Percentiles rank a stretch among this genome's conserved stretches.
Conservation (phyloP, 2,797 vertebrate species). For the Tapirus indicus region DNA sequence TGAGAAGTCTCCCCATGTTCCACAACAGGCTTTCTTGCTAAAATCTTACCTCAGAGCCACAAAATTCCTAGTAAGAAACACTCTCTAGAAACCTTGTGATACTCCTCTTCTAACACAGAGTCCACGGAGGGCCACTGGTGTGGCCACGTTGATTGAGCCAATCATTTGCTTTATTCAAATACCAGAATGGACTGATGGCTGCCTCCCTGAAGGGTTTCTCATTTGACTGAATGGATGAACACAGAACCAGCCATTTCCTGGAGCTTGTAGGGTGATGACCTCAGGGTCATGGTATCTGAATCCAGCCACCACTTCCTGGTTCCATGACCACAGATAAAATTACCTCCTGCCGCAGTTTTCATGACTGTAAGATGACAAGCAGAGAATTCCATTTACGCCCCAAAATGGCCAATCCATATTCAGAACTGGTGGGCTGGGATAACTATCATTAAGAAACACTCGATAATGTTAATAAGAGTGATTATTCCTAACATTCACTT, state of each 20-base stretch:
- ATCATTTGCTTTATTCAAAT: neutral
- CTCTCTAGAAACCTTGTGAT: neutral
- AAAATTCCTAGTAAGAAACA: constrained; percentile 52
- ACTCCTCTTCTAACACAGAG: neutral
- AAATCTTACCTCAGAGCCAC: constrained; percentile 52
- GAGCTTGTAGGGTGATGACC: neutral
- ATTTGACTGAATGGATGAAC: neutral
- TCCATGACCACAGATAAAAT: constrained; percentile 45
- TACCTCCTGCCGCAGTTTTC: constrained; percentile 55
- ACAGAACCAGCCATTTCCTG: neutral
- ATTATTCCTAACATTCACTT: neutral
- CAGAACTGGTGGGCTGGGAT: neutral
- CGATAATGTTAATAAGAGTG: neutral
- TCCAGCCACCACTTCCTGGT: constrained; percentile 42
- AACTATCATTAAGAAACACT: constrained; percentile 38
- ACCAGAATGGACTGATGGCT: neutral
- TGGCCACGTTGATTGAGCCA: neutral
- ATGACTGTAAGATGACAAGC: constrained; percentile 30
- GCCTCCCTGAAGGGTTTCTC: neutral
- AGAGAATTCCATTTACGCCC: neutral
- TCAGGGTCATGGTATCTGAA: neutral
- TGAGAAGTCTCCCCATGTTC: constrained; percentile 36
- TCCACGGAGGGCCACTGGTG: neutral
- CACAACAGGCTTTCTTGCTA: constrained; percentile 27
- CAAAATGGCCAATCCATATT: neutral